Evolutionary conservation across 2,797 vertebrate genomes (phyloP).

Genomic region (Lepus townsendii): DNA sequence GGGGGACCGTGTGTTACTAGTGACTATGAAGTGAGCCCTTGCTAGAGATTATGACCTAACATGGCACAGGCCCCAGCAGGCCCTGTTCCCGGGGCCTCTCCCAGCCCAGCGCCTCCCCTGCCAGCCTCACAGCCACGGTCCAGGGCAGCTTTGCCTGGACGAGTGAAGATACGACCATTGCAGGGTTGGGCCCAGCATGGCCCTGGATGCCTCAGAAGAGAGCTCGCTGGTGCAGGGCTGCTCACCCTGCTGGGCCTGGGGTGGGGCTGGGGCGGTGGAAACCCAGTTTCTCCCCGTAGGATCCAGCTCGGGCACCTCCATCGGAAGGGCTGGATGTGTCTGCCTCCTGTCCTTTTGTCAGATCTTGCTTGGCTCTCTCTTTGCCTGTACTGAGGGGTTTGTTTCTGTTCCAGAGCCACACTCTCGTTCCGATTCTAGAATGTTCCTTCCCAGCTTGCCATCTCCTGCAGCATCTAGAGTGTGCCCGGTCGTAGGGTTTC

Average conservation of each 20-base stretch:
- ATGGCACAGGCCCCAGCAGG: neutral
- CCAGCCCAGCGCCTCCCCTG: neutral
- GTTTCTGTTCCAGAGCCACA: too few species aligned
- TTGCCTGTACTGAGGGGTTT: too few species aligned
- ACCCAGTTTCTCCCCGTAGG: too few species aligned
- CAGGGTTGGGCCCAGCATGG: neutral
- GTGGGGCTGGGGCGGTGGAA: too few species aligned
- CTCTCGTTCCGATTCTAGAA: neutral
- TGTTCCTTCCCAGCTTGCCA: neutral
- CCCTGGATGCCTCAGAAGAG: neutral
- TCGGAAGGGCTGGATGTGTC: too few species aligned
- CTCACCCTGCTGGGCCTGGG: neutral
- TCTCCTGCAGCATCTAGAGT: neutral
- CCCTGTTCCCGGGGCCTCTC: neutral
- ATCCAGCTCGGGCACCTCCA: too few species aligned
- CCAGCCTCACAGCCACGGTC: neutral
- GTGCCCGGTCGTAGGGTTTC: neutral
- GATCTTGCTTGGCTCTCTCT: too few species aligned
- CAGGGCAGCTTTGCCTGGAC: neutral
- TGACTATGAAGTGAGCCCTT: conserved; percentile 1
- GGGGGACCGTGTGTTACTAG: conserved; percentile 1
- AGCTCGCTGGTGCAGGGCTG: too few species aligned
- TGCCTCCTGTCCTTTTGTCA: too few species aligned
- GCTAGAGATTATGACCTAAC: neutral
- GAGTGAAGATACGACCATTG: neutral